A percentile compares a stretch with the other conserved stretches of the same genome.
These are phyloP conservation scores for Aphidius gifuensis DNA, from an alignment of 1,140 invertebrate species.

Conservation along the genomic window DNA sequence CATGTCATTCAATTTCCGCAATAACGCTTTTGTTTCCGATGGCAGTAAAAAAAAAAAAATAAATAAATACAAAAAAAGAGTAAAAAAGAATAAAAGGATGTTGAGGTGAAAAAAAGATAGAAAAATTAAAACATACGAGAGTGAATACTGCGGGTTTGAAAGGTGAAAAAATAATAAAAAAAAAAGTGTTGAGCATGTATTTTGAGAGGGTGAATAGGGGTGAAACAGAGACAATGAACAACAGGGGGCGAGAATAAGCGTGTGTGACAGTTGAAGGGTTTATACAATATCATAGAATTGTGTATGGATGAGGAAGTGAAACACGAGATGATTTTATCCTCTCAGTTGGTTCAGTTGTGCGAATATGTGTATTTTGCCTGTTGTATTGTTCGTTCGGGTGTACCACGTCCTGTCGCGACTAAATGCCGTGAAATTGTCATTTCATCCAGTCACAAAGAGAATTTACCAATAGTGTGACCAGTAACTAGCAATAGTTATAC, in stretches of 20 bases:
- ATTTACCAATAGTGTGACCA: constrained; percentile 29
- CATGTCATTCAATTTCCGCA: constrained; percentile 51
- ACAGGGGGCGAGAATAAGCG: constrained; percentile 14
- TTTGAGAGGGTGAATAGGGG: constrained; percentile 21
- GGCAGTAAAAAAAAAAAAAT: constrained; percentile 28
- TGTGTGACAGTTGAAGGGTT: neutral
- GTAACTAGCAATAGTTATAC: no score
- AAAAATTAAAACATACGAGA: neutral
- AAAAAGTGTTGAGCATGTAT: neutral
- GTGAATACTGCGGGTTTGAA: constrained; percentile 1
- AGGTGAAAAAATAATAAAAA: neutral
- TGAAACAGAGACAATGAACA: neutral
- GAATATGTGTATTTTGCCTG: constrained; percentile 24
- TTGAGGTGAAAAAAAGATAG: constrained; percentile 27
- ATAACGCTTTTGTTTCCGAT: constrained; percentile 52
- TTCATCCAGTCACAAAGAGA: constrained; percentile 48
- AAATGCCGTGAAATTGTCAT: constrained; percentile 56
- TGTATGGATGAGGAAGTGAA: no score
- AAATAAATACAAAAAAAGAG: constrained; percentile 3
- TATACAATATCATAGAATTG: no score
- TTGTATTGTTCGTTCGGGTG: constrained; percentile 44
- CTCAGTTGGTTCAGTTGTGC: constrained; percentile 11
- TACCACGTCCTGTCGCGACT: constrained; percentile 40
- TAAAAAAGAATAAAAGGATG: constrained; percentile 16
- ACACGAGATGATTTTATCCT: neutral